Percentiles rank a stretch among this genome's conserved stretches.
These are phyloP conservation scores for Therioaphis trifolii DNA, from an alignment of 2,888 invertebrate genomes.

Conservation along the genomic window DNA sequence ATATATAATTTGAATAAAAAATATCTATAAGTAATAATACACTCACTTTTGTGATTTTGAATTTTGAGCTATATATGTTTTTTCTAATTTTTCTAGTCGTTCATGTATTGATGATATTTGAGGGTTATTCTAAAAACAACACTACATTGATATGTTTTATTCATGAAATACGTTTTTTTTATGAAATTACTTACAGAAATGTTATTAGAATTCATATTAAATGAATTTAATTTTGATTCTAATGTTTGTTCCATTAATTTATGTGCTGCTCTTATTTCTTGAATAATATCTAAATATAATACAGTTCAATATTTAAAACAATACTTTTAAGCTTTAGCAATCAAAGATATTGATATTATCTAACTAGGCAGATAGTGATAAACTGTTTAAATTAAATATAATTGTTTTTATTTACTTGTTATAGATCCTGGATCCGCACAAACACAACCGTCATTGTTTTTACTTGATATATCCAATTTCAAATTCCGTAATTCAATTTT, in stretches of 20 bases:
- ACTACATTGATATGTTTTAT: background rate
- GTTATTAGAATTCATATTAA: constrained; percentile 35
- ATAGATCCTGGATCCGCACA: constrained; percentile 53
- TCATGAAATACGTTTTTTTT: background rate
- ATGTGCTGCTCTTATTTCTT: constrained; percentile 58
- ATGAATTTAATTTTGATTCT: constrained; percentile 48
- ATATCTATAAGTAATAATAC: background rate
- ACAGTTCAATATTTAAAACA: no score
- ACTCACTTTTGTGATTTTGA: constrained; percentile 40
- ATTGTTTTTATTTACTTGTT: constrained; percentile 41
- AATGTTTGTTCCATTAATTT: constrained; percentile 59
- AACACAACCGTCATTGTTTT: constrained; percentile 38
- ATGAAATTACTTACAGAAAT: constrained; percentile 4
- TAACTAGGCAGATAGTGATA: background rate
- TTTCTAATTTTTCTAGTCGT: constrained; percentile 50
- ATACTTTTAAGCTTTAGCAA: no score
- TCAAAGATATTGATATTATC: background rate
- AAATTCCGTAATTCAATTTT: constrained; percentile 61
- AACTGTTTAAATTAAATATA: background rate
- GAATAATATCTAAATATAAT: constrained; percentile 46
- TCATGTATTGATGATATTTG: constrained; percentile 45
- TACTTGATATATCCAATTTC: constrained; percentile 60
- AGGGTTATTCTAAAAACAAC: constrained; percentile 29
- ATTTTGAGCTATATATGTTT: background rate
- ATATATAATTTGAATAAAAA: no score